These are phyloP conservation scores for Cryptotermes secundus DNA, from an alignment of 1,140 invertebrate genomes.

Conservation along the genomic window DNA sequence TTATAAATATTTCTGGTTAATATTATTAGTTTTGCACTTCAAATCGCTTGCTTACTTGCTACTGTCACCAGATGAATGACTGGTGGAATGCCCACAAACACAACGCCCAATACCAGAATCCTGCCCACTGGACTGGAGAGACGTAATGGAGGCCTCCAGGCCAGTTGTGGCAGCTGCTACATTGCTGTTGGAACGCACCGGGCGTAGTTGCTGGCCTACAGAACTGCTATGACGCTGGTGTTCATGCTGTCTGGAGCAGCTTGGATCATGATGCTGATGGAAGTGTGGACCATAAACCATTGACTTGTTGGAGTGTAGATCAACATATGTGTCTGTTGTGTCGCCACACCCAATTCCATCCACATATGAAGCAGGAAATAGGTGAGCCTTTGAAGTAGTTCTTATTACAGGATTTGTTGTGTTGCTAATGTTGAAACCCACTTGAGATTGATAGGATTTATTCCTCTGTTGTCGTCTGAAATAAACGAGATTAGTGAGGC, in stretches of 20 bases:
- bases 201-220: constrained; percentile 35
- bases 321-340: constrained; percentile 41
- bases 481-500: neutral
- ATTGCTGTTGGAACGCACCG: constrained; percentile 23
- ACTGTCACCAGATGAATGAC: constrained; percentile 65
- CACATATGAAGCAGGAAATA: constrained; percentile 41
- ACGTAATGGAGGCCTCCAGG: constrained; percentile 53
- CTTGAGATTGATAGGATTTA: constrained; percentile 24
- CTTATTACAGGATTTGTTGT: constrained; percentile 18
- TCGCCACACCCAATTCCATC: constrained; percentile 44
- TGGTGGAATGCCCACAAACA: constrained; percentile 65
- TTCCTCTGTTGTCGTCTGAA: neutral
- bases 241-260: constrained; percentile 38
- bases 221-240: constrained; percentile 38
- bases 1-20: neutral
- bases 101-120: constrained; percentile 72
- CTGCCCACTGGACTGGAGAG: constrained; percentile 75
- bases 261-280: constrained; percentile 39
- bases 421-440: constrained; percentile 34
- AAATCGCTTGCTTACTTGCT: constrained; percentile 60
- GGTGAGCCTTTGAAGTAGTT: constrained; percentile 23
- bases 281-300: constrained; percentile 34
- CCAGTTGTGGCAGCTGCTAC: neutral
- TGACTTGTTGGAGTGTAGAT: constrained; percentile 37
- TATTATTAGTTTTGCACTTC: neutral